Evolutionary conservation across 2,888 invertebrate species (phyloP).

Genomic region (Drosophila neotestacea): DNA sequence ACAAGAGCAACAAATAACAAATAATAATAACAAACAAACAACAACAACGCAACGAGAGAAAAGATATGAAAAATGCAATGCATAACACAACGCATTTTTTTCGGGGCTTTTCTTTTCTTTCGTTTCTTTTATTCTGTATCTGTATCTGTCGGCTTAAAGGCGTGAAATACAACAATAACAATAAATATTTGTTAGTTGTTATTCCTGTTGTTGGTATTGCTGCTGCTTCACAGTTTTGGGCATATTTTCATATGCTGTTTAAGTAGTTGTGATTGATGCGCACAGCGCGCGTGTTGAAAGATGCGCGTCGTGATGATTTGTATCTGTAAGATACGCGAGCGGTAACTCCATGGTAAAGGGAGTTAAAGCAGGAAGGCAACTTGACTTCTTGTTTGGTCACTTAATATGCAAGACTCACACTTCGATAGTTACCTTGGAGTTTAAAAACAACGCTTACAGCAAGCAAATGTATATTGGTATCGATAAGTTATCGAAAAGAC

Average conservation of each 20-base stretch:
- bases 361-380: background rate
- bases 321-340: conserved; percentile 63
- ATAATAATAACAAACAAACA: conserved; percentile 56
- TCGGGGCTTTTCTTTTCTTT: conserved; percentile 63
- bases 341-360: conserved; percentile 7
- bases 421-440: background rate
- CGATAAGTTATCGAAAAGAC: background rate
- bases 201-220: conserved; percentile 20
- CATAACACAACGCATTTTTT: conserved; percentile 53
- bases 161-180: conserved; percentile 73
- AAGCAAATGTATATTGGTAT: background rate
- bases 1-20: conserved; percentile 56
- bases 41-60: conserved; percentile 36
- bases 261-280: conserved; percentile 77
- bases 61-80: conserved; percentile 52
- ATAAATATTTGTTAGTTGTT: conserved; percentile 75
- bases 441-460: background rate
- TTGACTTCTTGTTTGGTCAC: conserved; percentile 17
- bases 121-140: conserved; percentile 28
- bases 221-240: conserved; percentile 38
- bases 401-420: conserved; percentile 39
- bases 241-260: conserved; percentile 73
- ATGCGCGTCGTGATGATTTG: conserved; percentile 66
- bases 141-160: conserved; percentile 77
- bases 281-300: conserved; percentile 70